Base-by-base conservation (phyloP, 53 echinoderm and acorn worm genomes). In the Paelopatides confundens region DNA sequence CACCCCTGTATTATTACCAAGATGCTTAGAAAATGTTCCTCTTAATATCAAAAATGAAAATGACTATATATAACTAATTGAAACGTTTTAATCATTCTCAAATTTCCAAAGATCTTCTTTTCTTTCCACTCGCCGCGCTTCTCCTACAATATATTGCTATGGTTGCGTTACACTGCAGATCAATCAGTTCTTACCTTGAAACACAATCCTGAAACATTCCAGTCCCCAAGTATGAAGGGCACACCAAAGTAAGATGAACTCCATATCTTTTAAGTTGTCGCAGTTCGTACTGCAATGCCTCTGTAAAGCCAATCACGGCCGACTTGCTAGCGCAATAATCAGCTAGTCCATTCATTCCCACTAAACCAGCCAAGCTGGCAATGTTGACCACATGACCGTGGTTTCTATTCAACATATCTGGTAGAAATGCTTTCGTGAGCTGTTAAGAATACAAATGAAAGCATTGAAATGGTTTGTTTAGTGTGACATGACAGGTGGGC, bases 351-450 rank as follows among this genome's bases (percentile, higher is more conserved):
- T 94, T 95, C 66, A 95, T 92, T 11, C 95, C 98, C 7, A 97
- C 91, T 35, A 92, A 90, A 15, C 98, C 98, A 2, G 98, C 87
- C 24, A 95, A 54, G 53, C 95, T 95, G 37, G 98, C 95, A 31
- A 97, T 90, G 85, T 97, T 97, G 76, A 97, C 95, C 5, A 97
- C 86, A 70, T 97, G 98, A 37, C 98, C 98, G 38, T 90, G 91
- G 85, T 95, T 95, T 32, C 93, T 71, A 18, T 92, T 85, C 54
- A 94, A 82, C 98, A 97, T 97, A 68, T 88, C 92, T 1, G 98
- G 95, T 5, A 97, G 86, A 27, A 97, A 92, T 27, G 98, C 98
- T 52, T 97, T 97, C n/a, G 94, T 97, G 66, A 95, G 93, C 98
- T 97, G 87, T 21, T 17, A 43, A 7, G 12, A 43, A 43, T 43